These are phyloP conservation scores for Leucania comma DNA, from an alignment of 2,888 invertebrate species.

Conservation along the genomic window DNA sequence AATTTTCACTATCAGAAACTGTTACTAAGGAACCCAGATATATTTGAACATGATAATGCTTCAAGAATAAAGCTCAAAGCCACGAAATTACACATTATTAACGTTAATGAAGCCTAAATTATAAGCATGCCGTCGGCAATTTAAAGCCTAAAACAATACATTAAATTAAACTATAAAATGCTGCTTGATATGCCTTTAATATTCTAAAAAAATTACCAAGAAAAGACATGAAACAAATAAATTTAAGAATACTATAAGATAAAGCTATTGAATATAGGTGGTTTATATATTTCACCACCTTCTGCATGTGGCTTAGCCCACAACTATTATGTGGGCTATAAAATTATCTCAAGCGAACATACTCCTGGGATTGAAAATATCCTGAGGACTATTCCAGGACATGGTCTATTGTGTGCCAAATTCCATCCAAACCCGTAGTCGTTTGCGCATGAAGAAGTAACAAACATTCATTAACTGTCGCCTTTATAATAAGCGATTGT, in stretches of 20 bases:
- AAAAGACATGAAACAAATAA: not conserved
- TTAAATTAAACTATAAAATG: conserved; percentile 16
- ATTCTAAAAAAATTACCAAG: not conserved
- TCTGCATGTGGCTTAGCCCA: no score
- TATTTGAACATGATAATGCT: not conserved
- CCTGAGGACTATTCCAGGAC: no score
- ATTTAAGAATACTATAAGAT: not conserved
- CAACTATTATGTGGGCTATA: no score
- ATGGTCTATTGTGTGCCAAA: no score
- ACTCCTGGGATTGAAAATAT: no score
- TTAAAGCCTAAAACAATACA: conserved; percentile 18
- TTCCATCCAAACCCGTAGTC: no score
- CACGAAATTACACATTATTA: not conserved
- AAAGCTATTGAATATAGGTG: no score
- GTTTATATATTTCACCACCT: no score
- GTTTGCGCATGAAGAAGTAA: no score
- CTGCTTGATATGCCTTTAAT: conserved; percentile 10
- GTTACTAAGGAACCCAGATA: not conserved
- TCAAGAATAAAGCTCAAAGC: not conserved
- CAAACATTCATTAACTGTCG: no score
- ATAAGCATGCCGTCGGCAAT: conserved; percentile 39
- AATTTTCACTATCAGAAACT: not conserved
- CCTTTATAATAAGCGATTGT: no score
- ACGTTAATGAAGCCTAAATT: not conserved
- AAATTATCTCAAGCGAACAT: no score